Evolutionary conservation across 1,140 invertebrate species (phyloP).

Genomic region (Pararge aegeria): DNA sequence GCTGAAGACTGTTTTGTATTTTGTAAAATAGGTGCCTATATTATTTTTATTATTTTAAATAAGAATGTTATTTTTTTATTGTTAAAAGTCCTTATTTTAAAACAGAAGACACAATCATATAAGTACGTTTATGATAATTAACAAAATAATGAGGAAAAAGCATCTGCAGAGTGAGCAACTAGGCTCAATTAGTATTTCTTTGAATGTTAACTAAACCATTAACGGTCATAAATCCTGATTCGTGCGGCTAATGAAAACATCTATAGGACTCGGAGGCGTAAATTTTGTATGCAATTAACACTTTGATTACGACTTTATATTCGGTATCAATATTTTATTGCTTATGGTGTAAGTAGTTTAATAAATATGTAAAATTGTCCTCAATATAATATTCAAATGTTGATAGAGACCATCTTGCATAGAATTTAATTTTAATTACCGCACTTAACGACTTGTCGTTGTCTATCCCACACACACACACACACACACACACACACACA

Average conservation of each 20-base stretch:
- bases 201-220: constrained; percentile 1
- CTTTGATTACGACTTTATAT: constrained; percentile 27
- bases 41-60: no score
- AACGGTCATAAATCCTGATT: constrained; percentile 18
- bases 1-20: no score
- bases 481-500: no score
- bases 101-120: no score
- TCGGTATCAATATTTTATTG: constrained; percentile 20
- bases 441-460: no score
- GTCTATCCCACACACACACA: no score
- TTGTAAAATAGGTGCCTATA: no score
- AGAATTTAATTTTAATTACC: not conserved
- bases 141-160: no score
- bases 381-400: not conserved
- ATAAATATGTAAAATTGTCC: not conserved
- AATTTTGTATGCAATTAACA: constrained; percentile 25
- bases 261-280: constrained; percentile 16
- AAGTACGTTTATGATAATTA: no score
- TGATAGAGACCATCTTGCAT: not conserved
- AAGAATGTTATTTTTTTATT: no score
- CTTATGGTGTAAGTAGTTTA: not conserved
- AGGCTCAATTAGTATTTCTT: not conserved
- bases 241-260: constrained; percentile 24
- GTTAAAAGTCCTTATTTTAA: no score
- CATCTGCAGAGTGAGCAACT: no score